These are phyloP conservation scores for Dolichoris vasculosae DNA, from an alignment of 1,140 invertebrate species.

Conservation along the genomic window DNA sequence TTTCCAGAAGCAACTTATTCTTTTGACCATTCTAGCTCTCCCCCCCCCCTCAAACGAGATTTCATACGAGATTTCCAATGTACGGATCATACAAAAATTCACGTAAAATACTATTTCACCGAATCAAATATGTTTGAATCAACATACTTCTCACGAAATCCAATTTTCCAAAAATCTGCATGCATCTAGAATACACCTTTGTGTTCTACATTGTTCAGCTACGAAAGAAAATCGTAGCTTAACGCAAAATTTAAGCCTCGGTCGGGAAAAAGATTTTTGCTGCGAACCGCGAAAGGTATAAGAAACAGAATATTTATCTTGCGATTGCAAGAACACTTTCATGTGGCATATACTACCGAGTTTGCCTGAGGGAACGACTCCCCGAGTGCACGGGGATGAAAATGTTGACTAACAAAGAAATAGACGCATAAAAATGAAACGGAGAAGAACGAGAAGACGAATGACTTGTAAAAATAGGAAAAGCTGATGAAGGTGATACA, in stretches of 20 bases:
- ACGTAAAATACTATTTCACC: not conserved
- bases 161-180: constrained; percentile 27
- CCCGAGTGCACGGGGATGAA: not conserved
- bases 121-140: not conserved
- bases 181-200: not conserved
- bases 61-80: not conserved
- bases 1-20: not conserved
- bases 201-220: too few species aligned
- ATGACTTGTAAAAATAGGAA: too few species aligned
- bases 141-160: not conserved
- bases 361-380: too few species aligned
- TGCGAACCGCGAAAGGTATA: too few species aligned
- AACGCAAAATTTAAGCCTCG: not conserved
- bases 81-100: not conserved
- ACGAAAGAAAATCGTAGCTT: too few species aligned
- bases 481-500: too few species aligned
- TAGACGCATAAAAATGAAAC: not conserved
- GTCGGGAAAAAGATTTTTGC: too few species aligned
- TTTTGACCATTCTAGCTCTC: not conserved
- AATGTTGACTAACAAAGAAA: not conserved
- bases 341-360: not conserved
- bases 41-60: not conserved
- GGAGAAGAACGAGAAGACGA: not conserved
- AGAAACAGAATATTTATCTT: constrained; percentile 7
- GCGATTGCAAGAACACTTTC: not conserved